Evolutionary conservation across 2,888 invertebrate genomes (phyloP), one percentile per base, ranked within the genome.

Genomic region (Alloscopus bannaensis): DNA sequence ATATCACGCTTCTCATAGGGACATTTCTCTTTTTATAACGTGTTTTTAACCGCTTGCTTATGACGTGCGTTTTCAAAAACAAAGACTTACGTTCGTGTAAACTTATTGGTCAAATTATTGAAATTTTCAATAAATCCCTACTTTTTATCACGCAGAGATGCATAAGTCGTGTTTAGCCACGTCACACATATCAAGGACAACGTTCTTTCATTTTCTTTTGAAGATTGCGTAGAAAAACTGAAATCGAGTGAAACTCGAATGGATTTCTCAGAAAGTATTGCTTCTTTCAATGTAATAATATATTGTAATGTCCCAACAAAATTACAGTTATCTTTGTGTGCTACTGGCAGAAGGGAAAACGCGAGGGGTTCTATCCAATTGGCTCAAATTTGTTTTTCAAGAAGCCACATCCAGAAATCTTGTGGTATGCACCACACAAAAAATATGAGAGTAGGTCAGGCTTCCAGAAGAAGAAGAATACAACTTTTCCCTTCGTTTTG

Each of bases 391-490:
- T n/a, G n/a, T n/a, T n/a, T n/a, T n/a, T n/a, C 18, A 42, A 20
- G 47, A 36, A 57, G n/a, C 36, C 28, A 24, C 26, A 55, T 55
- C 16, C 28, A 1, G 11, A 42, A 64, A 64, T 42, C 42, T n/a
- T n/a, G 68, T 52, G 47, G n/a, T n/a, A n/a, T n/a, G n/a, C 24
- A 52, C 20, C 20, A 20, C 20, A n/a, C 20, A 20, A 22, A 22
- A 22, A 52, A 57, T 31, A 18, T 40, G 68, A 62, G 47, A 76
- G 76, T 76, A 69, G 76, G 76, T 76, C 76, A 76, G 36, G n/a
- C 45, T 60, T 76, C 76, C 66, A 76, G 47, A 50, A 28, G 65
- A 55, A 40, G 42, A 29, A 4, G 55, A 31, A 50, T 52, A 59
- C 20, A 71, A 62, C 47, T 28, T 24, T 59, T 45, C 20, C 45